Conservation (phyloP, 1,140 invertebrate species). For the Drosophila ercepeae region DNA sequence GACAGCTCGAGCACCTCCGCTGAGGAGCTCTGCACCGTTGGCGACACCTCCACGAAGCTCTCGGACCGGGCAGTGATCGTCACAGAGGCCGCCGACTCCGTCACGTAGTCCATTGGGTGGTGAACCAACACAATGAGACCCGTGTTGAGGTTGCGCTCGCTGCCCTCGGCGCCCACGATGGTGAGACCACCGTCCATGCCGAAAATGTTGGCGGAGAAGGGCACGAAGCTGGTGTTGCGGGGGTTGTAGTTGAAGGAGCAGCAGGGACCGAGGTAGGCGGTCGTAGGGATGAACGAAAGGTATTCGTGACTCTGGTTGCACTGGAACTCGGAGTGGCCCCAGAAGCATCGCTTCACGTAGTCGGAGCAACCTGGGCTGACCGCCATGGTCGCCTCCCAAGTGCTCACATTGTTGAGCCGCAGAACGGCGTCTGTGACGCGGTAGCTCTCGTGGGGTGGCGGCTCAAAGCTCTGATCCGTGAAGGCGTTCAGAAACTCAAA, state of each 20-base stretch:
- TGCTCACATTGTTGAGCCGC: conserved; percentile 64
- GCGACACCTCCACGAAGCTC: conserved; percentile 78
- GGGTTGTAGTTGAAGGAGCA: conserved; percentile 83
- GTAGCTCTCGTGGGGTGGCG: conserved; percentile 59
- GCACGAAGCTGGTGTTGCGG: conserved; percentile 72
- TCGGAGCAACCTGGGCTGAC: conserved; percentile 75
- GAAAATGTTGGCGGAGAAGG: conserved; percentile 79
- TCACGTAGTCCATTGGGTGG: conserved; percentile 79
- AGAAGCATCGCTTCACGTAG: conserved; percentile 79
- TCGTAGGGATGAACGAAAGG: conserved; percentile 76
- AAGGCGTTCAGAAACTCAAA: conserved; percentile 79
- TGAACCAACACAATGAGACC: conserved; percentile 76
- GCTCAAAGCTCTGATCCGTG: conserved; percentile 71
- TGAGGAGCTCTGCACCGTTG: conserved; percentile 75
- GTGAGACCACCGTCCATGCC: conserved; percentile 76
- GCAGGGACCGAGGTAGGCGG: conserved; percentile 72
- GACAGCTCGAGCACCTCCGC: conserved; percentile 71
- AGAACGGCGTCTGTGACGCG: conserved; percentile 63
- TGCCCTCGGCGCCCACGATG: conserved; percentile 73
- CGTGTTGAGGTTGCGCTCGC: conserved; percentile 68
- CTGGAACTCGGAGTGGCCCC: conserved; percentile 69
- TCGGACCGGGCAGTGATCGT: conserved; percentile 76
- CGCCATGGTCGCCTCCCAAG: conserved; percentile 70
- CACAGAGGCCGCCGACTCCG: conserved; percentile 71
- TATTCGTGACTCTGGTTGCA: conserved; percentile 78